phyloP scores from a whole-genome alignment of 2,797 vertebrate species.

The Oreonectes daqikongensis region DNA sequence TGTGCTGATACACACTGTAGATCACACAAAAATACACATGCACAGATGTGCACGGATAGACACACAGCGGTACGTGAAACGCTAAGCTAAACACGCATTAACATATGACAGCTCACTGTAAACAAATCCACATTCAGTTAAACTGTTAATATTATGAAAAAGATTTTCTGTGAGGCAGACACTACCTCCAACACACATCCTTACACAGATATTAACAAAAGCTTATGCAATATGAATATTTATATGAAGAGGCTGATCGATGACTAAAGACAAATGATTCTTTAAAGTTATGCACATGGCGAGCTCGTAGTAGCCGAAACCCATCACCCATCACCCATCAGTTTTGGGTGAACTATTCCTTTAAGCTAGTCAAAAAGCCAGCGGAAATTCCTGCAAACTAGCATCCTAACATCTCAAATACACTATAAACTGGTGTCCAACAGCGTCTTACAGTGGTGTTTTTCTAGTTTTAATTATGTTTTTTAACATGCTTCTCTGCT shows the following conservation, averaged over 20 bases:
- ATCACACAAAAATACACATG: neutral
- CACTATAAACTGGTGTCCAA: neutral
- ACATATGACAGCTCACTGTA: slow-evolving; percentile 12
- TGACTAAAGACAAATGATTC: slow-evolving; percentile 28
- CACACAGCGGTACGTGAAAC: slow-evolving; percentile 6
- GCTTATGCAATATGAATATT: too few species aligned
- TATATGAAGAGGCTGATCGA: slow-evolving; percentile 25
- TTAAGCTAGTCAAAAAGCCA: neutral
- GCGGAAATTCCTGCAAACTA: neutral
- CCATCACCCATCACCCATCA: too few species aligned
- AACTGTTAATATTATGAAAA: slow-evolving; percentile 36
- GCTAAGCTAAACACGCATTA: slow-evolving; percentile 28
- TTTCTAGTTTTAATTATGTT: slow-evolving; percentile 17
- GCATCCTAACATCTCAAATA: neutral
- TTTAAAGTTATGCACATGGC: slow-evolving; percentile 15
- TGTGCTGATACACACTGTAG: slow-evolving; percentile 8
- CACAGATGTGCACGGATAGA: slow-evolving; percentile 14
- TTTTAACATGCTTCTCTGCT: slow-evolving; percentile 7
- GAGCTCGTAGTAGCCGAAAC: neutral
- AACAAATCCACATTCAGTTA: slow-evolving; percentile 28
- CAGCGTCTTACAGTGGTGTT: neutral
- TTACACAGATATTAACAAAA: neutral
- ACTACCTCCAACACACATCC: neutral
- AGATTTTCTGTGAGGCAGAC: neutral
- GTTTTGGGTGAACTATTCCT: too few species aligned